A percentile compares a stretch with the other conserved stretches of the same genome.
phyloP scores from a whole-genome alignment of 2,888 invertebrate genomes.

The Formica aserva region DNA sequence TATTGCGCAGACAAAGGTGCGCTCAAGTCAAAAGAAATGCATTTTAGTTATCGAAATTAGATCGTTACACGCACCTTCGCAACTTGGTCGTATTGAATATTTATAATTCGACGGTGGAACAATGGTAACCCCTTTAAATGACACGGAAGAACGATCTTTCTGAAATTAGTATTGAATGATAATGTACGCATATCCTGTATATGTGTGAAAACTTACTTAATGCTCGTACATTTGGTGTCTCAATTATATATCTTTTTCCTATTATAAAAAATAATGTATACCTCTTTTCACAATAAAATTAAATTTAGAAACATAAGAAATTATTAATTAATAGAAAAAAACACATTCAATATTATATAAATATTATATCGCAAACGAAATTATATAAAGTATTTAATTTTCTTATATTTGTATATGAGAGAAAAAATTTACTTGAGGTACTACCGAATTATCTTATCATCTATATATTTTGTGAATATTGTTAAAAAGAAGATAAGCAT shows the following conservation, averaged over 20 bases:
- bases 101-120: background rate
- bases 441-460: background rate
- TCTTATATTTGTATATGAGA: background rate
- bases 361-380: background rate
- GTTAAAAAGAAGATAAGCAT: background rate
- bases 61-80: background rate
- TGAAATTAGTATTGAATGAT: background rate
- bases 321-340: background rate
- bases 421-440: background rate
- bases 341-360: background rate
- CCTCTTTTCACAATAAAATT: background rate
- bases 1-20: background rate
- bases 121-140: background rate
- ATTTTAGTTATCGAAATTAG: background rate
- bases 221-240: background rate
- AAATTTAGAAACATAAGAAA: background rate
- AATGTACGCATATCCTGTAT: background rate
- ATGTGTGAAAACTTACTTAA: background rate
- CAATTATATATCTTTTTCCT: background rate
- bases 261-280: background rate
- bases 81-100: background rate
- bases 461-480: background rate
- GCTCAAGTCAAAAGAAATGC: background rate
- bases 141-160: background rate
- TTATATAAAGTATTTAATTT: slow-evolving; percentile 1